Base-by-base conservation (phyloP, 2,797 vertebrate species). In the Anableps anableps region DNA sequence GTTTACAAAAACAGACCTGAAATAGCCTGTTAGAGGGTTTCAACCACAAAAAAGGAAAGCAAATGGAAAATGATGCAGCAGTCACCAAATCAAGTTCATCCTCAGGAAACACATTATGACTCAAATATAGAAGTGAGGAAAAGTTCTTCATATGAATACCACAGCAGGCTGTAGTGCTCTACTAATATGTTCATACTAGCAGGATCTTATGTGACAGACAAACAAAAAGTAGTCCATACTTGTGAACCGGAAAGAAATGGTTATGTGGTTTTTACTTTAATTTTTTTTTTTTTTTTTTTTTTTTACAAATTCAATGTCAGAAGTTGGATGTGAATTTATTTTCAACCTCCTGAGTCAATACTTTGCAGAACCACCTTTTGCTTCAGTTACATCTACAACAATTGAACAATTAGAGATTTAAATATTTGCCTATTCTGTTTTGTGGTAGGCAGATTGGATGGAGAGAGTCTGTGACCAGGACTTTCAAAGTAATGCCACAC, bases 1-100 rank as follows among this genome's bases (percentile, higher is more conserved):
- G 88, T 91, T 91, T 85, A 88, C 84, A 88, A 79, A 89, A 89
- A 88, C 72, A 85, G 81, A 91, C 84, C 86, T 85, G 80, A 93
- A 89, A 92, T 80, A 80, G 77, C 84, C 83, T 78, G 86, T 89
- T 87, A 84, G 75, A 78, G 77, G 78, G 78, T 84, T 88, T 80
- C 72, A 80, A 72, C 64, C 60, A 71, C 79, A 83, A 81, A 76
- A 72, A 74, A 83, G 74, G 80, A 71, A 78, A 77, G 85, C 84
- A 5, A 19, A 75, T 84, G 43, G 23, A 64, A 23, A 47, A 23
- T 87, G 79, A 90, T 83, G 73, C 50, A 85, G 84, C 78, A 71
- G 64, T 70, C 70, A 76, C 73, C 48, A 78, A 70, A 72, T 76
- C 80, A 77, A 38, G 26, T 53, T 71, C 76, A 74, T 72, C 29